phyloP scores from a whole-genome alignment of 92 coral and sea anemone genomes.

The Blastomussa wellsi region DNA sequence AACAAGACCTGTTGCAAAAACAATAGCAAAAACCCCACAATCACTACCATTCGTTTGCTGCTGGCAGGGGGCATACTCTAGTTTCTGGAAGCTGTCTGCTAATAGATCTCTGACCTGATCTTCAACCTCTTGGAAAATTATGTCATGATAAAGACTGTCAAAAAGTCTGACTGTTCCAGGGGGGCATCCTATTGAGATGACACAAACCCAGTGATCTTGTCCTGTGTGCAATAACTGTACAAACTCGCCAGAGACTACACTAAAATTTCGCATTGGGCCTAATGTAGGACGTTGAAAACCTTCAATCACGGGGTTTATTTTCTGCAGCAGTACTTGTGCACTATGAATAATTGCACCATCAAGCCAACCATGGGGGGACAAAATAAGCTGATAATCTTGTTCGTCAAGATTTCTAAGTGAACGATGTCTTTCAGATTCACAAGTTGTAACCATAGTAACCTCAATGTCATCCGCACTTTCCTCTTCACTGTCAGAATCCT shows the following conservation, averaged over 20 bases:
- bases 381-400: too few relatives aligned
- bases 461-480: constrained; percentile 39
- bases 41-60: constrained; percentile 79
- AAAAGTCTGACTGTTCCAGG: too few relatives aligned
- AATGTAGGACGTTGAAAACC: too few relatives aligned
- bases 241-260: too few relatives aligned
- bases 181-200: too few relatives aligned
- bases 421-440: constrained; percentile 43
- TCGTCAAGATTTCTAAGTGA: too few relatives aligned
- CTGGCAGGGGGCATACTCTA: constrained; percentile 59
- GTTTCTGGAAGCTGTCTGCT: constrained; percentile 43
- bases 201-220: too few relatives aligned
- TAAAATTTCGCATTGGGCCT: too few relatives aligned
- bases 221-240: too few relatives aligned
- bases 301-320: constrained; percentile 16
- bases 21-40: too few relatives aligned
- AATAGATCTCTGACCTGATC: constrained; percentile 61
- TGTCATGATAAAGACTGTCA: constrained; percentile 72
- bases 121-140: constrained; percentile 60
- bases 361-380: too few relatives aligned
- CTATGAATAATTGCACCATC: constrained; percentile 24
- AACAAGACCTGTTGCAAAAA: too few relatives aligned
- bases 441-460: constrained; percentile 26
- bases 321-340: constrained; percentile 17
- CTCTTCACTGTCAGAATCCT: constrained; percentile 33